These are phyloP conservation scores for Clarias pachynema DNA, from an alignment of 2,797 vertebrate genomes.

Conservation along the genomic window DNA sequence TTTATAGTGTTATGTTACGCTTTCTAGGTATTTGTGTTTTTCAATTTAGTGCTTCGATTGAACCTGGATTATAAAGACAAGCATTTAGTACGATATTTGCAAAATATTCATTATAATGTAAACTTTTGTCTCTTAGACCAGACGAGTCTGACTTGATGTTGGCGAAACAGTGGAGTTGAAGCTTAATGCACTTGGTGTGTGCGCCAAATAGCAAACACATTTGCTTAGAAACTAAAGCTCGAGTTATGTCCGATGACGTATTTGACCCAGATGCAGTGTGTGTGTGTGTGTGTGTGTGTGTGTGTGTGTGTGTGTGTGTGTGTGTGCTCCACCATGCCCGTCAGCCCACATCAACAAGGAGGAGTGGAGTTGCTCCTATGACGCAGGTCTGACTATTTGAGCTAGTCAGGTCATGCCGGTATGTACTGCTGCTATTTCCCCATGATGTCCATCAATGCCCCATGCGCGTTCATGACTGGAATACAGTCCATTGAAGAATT, in stretches of 20 bases:
- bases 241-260: background rate
- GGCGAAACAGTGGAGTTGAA: background rate
- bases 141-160: background rate
- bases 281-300: conserved; percentile 7
- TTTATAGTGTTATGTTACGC: background rate
- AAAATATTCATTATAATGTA: background rate
- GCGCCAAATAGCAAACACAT: background rate
- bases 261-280: conserved; percentile 17
- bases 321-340: conserved; percentile 19
- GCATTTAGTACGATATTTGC: no score
- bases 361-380: conserved; percentile 37
- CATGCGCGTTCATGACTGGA: background rate
- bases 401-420: conserved; percentile 44
- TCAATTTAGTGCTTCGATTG: background rate
- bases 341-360: conserved; percentile 20
- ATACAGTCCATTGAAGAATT: background rate
- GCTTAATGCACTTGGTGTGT: background rate
- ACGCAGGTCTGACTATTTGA: conserved; percentile 59
- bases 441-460: background rate
- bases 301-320: conserved; percentile 3
- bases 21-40: background rate
- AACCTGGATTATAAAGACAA: background rate
- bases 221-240: background rate
- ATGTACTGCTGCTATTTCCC: background rate
- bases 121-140: background rate